phyloP scores from a whole-genome alignment of 2,888 invertebrate genomes.

The Eilema griseolum region DNA sequence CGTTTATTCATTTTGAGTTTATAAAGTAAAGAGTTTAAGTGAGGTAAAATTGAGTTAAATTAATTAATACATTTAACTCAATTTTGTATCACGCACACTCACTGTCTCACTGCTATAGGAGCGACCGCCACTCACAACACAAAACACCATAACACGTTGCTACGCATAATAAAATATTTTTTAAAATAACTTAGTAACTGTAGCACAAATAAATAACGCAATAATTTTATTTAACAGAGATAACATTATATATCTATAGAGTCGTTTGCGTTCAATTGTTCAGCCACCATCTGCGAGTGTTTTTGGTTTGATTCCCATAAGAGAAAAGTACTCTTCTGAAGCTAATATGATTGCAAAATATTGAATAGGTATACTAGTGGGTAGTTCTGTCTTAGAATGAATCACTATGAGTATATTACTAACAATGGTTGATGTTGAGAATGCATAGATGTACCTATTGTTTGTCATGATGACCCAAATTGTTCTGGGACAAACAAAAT shows the following conservation, averaged over 20 bases:
- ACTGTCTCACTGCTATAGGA: background rate
- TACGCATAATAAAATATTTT: background rate
- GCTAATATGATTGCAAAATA: background rate
- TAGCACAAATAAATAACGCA: background rate
- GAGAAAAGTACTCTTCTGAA: background rate
- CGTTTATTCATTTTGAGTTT: conserved; percentile 23
- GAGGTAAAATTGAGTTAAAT: too few species aligned
- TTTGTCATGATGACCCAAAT: background rate
- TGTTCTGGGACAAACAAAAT: background rate
- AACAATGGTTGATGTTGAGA: background rate
- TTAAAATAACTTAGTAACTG: background rate
- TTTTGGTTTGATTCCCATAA: background rate
- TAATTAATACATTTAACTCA: too few species aligned
- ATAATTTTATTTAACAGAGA: background rate
- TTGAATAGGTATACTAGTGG: background rate
- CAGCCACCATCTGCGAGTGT: background rate
- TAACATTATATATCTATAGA: background rate
- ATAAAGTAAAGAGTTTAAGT: too few species aligned
- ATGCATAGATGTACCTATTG: background rate
- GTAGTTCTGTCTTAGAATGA: background rate
- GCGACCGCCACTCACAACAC: background rate
- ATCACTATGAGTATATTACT: background rate
- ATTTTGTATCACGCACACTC: background rate
- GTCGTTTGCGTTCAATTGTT: background rate
- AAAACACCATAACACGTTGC: background rate